Base-by-base conservation (phyloP, 2,113 vertebrate genomes). In the Ctenomys sociabilis region DNA sequence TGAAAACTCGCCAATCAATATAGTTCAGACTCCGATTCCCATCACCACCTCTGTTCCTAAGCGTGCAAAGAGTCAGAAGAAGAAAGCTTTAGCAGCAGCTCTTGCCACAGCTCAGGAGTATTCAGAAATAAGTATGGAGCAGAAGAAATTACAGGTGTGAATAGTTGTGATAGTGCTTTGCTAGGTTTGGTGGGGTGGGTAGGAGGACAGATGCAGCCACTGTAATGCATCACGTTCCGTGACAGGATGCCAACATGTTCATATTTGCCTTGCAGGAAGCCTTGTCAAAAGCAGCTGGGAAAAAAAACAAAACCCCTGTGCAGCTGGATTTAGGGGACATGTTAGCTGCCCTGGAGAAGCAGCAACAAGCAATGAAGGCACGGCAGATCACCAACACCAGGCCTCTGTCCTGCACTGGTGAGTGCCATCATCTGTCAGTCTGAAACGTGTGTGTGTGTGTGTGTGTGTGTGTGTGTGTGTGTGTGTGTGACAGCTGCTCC, bases 111-210 rank as follows among this genome's bases (percentile, higher is more conserved):
- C 99, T 88, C 99, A 99, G 97, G 99, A 99, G 96, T 99, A 99
- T 98, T 99, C 99, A 1, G 99, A 99, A 98, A 99, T 99, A 97
- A 99, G 99, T 98, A 99, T 99, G 99, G 99, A 99, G 96, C 99
- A 99, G 98, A 99, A 99, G 97, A 99, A 99, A 88, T 97, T 99
- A 52, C 99, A 99, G 98, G 99, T 99, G 22, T 35, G 82, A 87
- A 72, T 40, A 82, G 52, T n/a, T 90, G 16, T 86, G 49, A 5
- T 40, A 7, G 28, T 64, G 83, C 52, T 70, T 68, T 89, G 75
- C 16, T 73, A 43, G 35, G 2, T 54, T 81, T 73, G 30, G 7
- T 61, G n/a, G 32, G n/a, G 17, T 54, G 43, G 43, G 84, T 4
- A 45, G 61, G 45, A 85, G 10, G n/a, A 57, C 19, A 61, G 63